Conservation (phyloP, 2,113 vertebrate species). For the Passer domesticus region DNA sequence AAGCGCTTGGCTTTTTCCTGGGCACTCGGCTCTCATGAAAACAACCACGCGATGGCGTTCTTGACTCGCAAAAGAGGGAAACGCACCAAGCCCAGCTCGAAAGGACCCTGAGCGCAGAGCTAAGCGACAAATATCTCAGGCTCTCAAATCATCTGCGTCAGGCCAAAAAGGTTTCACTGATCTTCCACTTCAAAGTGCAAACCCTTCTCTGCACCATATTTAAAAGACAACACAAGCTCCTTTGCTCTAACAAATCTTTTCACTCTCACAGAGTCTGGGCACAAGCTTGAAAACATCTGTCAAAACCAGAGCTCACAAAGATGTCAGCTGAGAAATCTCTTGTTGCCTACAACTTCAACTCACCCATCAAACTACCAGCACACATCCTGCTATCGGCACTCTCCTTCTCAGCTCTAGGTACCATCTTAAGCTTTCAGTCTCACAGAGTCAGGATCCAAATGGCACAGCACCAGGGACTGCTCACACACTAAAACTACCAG, state of each 20-base stretch:
- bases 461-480: not conserved
- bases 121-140: not conserved
- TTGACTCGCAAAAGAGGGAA: not conserved
- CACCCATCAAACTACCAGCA: not conserved
- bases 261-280: not conserved
- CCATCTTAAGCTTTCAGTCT: not conserved
- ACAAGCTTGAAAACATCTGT: not conserved
- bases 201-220: not conserved
- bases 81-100: not conserved
- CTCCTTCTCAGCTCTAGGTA: not conserved
- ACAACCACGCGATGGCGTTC: not conserved
- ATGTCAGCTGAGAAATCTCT: not conserved
- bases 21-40: not conserved
- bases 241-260: not conserved
- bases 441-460: not conserved
- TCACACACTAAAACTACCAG: not conserved
- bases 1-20: not conserved
- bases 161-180: not conserved
- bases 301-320: not conserved
- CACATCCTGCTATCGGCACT: not conserved
- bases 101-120: not conserved
- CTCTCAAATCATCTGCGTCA: not conserved
- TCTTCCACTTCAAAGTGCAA: not conserved
- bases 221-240: not conserved
- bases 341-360: not conserved